Evolutionary conservation across 2,888 invertebrate species (phyloP).

Genomic region (Nomada flava): DNA sequence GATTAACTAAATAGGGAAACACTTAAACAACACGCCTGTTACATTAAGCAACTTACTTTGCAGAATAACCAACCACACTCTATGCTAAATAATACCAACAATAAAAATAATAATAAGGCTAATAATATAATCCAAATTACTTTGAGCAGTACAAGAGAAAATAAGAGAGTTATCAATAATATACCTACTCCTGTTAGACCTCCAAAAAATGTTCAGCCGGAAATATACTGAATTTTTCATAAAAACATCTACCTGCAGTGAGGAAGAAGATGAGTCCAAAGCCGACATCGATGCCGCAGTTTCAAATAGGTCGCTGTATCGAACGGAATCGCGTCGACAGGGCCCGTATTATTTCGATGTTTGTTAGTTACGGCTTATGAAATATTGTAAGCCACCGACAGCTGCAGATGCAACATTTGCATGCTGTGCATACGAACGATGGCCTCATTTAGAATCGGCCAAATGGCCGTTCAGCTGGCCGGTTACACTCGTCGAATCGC

Average conservation of each 20-base stretch:
- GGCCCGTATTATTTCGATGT: slow-evolving; percentile 25
- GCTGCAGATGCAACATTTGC: slow-evolving; percentile 32
- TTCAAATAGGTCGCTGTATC: background rate
- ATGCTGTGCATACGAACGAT: slow-evolving; percentile 1
- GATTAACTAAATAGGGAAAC: too few relatives aligned
- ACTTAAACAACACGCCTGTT: too few relatives aligned
- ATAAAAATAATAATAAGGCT: too few relatives aligned
- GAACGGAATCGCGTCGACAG: background rate
- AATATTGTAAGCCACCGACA: slow-evolving; percentile 44
- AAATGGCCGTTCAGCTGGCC: slow-evolving; percentile 29
- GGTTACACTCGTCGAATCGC: slow-evolving; percentile 23
- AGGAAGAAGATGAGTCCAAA: background rate
- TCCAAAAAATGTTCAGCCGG: too few relatives aligned
- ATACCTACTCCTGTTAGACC: too few relatives aligned
- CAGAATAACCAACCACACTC: too few relatives aligned
- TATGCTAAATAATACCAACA: too few relatives aligned
- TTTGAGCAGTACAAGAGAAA: too few relatives aligned
- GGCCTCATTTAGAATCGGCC: slow-evolving; percentile 36
- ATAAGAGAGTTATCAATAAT: too few relatives aligned
- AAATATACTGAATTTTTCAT: background rate
- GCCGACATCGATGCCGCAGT: too few relatives aligned
- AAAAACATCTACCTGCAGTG: background rate
- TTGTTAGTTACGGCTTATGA: slow-evolving; percentile 20
- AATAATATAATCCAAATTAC: too few relatives aligned
- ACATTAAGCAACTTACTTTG: too few relatives aligned